Conservation (phyloP, 2,888 invertebrate genomes). For the Mamestra brassicae region DNA sequence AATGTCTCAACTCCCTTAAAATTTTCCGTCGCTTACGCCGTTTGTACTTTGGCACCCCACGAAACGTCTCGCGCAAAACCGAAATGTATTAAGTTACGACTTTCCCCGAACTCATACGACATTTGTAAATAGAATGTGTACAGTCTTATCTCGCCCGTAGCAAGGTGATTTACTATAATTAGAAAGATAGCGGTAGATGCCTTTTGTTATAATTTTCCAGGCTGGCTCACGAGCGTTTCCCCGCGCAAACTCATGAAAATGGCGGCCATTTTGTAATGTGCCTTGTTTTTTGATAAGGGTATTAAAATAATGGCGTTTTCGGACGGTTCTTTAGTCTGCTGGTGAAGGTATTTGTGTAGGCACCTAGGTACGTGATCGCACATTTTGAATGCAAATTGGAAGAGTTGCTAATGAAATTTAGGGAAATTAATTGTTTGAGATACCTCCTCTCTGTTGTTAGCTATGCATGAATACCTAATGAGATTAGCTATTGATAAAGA, state of each 20-base stretch:
- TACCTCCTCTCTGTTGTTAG: slow-evolving; percentile 66
- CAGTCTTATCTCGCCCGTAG: slow-evolving; percentile 89
- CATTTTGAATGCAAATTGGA: slow-evolving; percentile 88
- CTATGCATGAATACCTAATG: slow-evolving; percentile 53
- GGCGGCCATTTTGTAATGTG: slow-evolving; percentile 90
- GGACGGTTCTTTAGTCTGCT: slow-evolving; percentile 85
- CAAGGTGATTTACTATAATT: slow-evolving; percentile 91
- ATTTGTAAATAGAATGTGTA: slow-evolving; percentile 79
- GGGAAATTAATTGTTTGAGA: slow-evolving; percentile 74
- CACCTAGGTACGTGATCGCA: slow-evolving; percentile 85
- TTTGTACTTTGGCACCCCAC: slow-evolving; percentile 67
- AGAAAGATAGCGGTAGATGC: slow-evolving; percentile 91
- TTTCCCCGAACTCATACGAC: slow-evolving; percentile 79
- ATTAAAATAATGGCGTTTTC: slow-evolving; percentile 89
- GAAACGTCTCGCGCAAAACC: slow-evolving; percentile 75
- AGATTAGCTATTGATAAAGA: slow-evolving; percentile 44
- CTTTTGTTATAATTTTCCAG: slow-evolving; percentile 91
- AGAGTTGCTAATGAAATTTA: slow-evolving; percentile 86
- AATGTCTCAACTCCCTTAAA: slow-evolving; percentile 74
- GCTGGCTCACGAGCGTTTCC: slow-evolving; percentile 88
- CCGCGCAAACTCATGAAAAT: slow-evolving; percentile 90
- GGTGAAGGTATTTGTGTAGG: slow-evolving; percentile 81
- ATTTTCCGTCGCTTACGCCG: slow-evolving; percentile 72
- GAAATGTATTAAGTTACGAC: slow-evolving; percentile 80
- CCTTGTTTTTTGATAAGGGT: slow-evolving; percentile 91